These are phyloP conservation scores for Aurelia sp. DNA, from an alignment of 30 jellyfish, hydroid and myxozoan species.

Conservation along the genomic window DNA sequence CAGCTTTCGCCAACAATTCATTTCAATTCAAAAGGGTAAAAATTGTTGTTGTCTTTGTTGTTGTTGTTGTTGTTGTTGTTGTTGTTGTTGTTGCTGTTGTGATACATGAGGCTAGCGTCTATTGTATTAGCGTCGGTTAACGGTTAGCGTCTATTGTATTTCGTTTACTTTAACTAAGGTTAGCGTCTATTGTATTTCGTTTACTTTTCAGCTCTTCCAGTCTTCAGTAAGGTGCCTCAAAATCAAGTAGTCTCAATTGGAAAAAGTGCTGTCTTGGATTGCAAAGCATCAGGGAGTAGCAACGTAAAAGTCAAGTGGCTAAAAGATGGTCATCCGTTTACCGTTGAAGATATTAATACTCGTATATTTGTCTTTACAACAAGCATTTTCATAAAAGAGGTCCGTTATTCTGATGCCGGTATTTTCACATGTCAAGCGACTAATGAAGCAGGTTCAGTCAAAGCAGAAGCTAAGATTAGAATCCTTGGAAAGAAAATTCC, in stretches of 20 bases:
- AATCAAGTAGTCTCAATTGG: slow-evolving; percentile 38
- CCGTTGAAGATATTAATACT: too few species aligned
- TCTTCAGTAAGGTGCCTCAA: slow-evolving; percentile 37
- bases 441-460: slow-evolving; percentile 45
- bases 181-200: not conserved
- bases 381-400: slow-evolving; percentile 6
- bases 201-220: slow-evolving; percentile 51
- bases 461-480: slow-evolving; percentile 26
- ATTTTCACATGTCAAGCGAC: slow-evolving; percentile 51
- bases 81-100: too few species aligned
- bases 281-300: slow-evolving; percentile 33
- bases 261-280: slow-evolving; percentile 1
- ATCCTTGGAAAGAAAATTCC: slow-evolving; percentile 46
- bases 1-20: too few species aligned
- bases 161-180: slow-evolving; percentile 5
- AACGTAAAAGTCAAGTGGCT: not conserved
- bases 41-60: too few species aligned
- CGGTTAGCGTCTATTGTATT: not conserved
- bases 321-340: too few species aligned
- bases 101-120: not conserved
- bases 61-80: too few species aligned
- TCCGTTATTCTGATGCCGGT: slow-evolving; percentile 59
- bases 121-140: too few species aligned
- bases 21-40: too few species aligned
- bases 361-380: too few species aligned